Conservation (phyloP, 1,140 invertebrate species). For the Drosophila chauvacae region DNA sequence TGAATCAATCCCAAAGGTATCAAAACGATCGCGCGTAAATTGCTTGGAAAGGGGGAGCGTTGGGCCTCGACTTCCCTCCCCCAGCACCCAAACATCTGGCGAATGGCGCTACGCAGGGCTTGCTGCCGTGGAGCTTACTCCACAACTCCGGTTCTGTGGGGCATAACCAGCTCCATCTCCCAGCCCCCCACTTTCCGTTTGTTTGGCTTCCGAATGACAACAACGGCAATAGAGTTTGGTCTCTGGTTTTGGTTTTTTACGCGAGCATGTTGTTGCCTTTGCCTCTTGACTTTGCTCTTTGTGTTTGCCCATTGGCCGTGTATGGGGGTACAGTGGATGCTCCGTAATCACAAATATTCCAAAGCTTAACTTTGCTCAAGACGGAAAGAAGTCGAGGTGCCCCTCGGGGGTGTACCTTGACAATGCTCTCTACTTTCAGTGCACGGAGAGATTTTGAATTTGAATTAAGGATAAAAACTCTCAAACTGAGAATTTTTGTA, state of each 20-base stretch:
- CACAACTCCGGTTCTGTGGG: constrained; percentile 29
- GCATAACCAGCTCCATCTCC: constrained; percentile 34
- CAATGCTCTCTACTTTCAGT: not conserved
- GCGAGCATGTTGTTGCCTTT: constrained; percentile 53
- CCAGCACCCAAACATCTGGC: constrained; percentile 22
- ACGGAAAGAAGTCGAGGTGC: not conserved
- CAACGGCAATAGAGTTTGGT: constrained; percentile 9
- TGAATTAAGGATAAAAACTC: not conserved
- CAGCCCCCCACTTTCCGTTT: constrained; percentile 40
- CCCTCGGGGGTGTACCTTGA: no score
- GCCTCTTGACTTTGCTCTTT: constrained; percentile 51
- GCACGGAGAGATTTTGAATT: not conserved
- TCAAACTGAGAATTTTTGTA: not conserved
- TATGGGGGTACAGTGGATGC: constrained; percentile 30
- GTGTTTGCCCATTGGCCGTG: constrained; percentile 52
- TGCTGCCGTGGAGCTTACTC: constrained; percentile 7
- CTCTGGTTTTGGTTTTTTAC: constrained; percentile 40
- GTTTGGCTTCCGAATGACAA: constrained; percentile 67
- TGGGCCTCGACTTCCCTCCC: not conserved
- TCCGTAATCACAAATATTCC: not conserved
- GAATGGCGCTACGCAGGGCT: constrained; percentile 26
- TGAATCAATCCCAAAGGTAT: constrained; percentile 23
- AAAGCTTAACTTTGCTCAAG: not conserved
- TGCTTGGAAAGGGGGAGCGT: not conserved
- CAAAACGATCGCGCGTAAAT: constrained; percentile 10